A percentile compares a stretch with the other conserved stretches of the same genome.
phyloP scores from a whole-genome alignment of 2,797 vertebrate genomes.

The Melopsittacus undulatus region DNA sequence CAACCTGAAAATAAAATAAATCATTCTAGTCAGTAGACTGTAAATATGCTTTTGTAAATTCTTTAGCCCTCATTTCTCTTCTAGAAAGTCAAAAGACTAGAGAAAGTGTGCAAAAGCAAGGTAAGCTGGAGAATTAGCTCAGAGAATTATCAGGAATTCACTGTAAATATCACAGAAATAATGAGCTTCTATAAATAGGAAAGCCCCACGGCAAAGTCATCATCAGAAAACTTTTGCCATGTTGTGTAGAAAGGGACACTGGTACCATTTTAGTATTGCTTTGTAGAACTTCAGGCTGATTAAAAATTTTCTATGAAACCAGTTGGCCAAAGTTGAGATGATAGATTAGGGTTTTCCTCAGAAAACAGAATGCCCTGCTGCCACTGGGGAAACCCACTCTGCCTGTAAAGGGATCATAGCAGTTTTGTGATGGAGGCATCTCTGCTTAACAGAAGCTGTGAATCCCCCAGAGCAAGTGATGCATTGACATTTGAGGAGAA shows the following conservation, averaged over 20 bases:
- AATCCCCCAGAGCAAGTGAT: neutral
- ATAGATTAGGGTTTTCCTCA: neutral
- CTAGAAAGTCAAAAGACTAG: neutral
- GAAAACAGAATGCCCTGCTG: neutral
- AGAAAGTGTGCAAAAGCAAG: neutral
- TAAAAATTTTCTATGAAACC: neutral
- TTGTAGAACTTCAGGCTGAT: neutral
- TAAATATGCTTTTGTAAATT: neutral
- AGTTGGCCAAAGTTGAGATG: neutral
- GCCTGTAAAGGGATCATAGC: neutral
- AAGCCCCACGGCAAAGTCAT: neutral
- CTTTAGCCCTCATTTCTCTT: neutral
- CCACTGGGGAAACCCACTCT: neutral
- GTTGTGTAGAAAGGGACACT: neutral
- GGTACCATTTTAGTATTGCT: neutral
- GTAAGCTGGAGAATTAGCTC: neutral
- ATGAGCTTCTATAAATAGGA: neutral
- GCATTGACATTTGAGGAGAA: neutral
- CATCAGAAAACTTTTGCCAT: neutral
- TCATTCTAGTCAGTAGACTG: neutral
- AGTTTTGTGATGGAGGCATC: neutral
- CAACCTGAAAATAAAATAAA: neutral
- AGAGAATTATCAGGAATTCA: neutral
- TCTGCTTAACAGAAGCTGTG: neutral
- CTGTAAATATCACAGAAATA: neutral